These are phyloP conservation scores for Terrapene triunguis DNA, from an alignment of 2,113 vertebrate species.

Conservation along the genomic window DNA sequence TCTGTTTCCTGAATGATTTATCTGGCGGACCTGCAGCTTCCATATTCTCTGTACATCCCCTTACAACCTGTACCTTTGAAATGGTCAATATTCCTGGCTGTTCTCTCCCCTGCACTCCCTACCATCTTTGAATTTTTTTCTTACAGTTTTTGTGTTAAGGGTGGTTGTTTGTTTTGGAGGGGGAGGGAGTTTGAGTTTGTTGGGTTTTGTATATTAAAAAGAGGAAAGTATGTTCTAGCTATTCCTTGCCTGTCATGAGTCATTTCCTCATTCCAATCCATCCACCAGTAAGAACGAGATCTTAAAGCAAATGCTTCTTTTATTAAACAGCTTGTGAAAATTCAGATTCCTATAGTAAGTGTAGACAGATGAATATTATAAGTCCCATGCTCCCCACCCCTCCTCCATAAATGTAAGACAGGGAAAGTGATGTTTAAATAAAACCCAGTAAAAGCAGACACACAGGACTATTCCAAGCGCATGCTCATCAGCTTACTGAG, in stretches of 20 bases:
- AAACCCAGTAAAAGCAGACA: neutral
- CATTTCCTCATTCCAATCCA: neutral
- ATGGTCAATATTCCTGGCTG: neutral
- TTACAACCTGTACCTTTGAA: neutral
- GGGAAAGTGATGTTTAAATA: neutral
- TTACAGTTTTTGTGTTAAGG: neutral
- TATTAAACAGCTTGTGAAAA: neutral
- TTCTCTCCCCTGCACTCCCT: neutral
- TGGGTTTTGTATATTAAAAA: neutral
- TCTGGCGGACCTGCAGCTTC: neutral
- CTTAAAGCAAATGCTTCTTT: neutral
- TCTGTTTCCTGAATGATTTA: neutral
- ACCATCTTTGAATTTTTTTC: neutral
- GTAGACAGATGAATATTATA: accelerated
- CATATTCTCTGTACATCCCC: neutral
- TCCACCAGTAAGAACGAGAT: neutral
- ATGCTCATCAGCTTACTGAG: neutral
- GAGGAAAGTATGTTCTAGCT: neutral
- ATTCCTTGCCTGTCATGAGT: neutral
- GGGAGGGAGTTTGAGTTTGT: neutral
- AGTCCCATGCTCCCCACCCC: accelerated
- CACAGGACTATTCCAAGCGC: neutral
- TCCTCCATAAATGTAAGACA: accelerated
- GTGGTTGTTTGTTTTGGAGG: neutral
- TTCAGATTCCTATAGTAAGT: neutral